Base-by-base conservation (phyloP, 1,140 invertebrate genomes). In the Dendroctonus valens region DNA sequence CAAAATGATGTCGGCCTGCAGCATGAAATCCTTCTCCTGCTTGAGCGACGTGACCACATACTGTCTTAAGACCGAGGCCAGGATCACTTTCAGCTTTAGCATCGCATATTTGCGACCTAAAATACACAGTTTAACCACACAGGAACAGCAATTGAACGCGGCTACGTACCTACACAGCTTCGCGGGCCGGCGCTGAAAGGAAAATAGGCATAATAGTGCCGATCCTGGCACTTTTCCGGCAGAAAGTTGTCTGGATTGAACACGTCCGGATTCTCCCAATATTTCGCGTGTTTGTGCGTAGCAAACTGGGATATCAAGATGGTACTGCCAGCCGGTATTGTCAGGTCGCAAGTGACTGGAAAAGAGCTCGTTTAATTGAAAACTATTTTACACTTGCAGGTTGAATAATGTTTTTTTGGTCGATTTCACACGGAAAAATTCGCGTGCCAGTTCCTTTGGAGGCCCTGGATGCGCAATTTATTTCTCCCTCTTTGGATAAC, bases 191-290 rank as follows among this genome's bases (percentile, higher is more conserved):
- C 92, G 64, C 91, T 92, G 81, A 96, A 96, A 3, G 93, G 93
- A 57, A 95, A 87, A 72, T 88, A 95, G 41, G 90, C 84, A 76
- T 92, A 96, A 71, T 93, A 93, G 77, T 89, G 88, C 75, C 93
- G 81, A 72, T 86, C 85, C 63, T 87, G 84, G 62, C 86, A 85
- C 60, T 86, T 87, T 77, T 96, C 93, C 0, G 90, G 88, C 52
- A 93, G 80, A 82, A 97, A 97, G 76, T 94, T 89, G 68, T 97
- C 93, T 0, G 95, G 94, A 81, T 96, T 84, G 77, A 95, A 97
- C 50, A 80, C 82, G 39, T 90, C 83, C 0, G 94, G 91, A 75
- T 97, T 89, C 2, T 90, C 86, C 77, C 89, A 97, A 68, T 88
- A 83, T 69, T 93, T 86, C 5, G 84, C 77, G 62, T 90, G 82